Evolutionary conservation across 2,797 vertebrate genomes (phyloP).

Genomic region (Acrossocheilus fasciatus): DNA sequence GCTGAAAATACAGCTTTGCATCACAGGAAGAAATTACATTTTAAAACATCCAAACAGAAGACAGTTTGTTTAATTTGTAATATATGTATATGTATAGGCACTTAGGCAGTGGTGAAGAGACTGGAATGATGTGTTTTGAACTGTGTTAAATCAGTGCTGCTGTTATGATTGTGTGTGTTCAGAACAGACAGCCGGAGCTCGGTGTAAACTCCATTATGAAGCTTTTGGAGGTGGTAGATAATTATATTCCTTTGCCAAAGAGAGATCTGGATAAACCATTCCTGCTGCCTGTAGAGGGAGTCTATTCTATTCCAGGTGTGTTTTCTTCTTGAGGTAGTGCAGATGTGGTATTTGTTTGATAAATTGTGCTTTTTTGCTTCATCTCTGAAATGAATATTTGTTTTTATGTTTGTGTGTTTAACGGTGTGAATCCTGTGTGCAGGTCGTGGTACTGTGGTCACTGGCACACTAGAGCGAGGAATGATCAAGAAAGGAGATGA

Average conservation of each 20-base stretch:
- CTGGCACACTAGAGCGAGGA: constrained; percentile 89
- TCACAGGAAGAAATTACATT: not conserved
- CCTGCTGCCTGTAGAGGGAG: constrained; percentile 85
- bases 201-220: constrained; percentile 85
- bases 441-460: constrained; percentile 91
- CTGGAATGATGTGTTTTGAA: not conserved
- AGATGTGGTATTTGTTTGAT: constrained; percentile 67
- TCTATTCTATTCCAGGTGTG: constrained; percentile 89
- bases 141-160: not conserved
- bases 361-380: constrained; percentile 8
- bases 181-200: constrained; percentile 83
- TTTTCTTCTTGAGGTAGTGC: constrained; percentile 80
- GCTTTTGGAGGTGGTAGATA: constrained; percentile 85
- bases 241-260: constrained; percentile 82
- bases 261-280: constrained; percentile 89
- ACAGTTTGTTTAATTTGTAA: not conserved
- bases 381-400: not conserved
- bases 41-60: not conserved
- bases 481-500: constrained; percentile 89
- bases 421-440: constrained; percentile 16
- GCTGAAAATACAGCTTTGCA: not conserved
- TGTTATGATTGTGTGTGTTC: constrained; percentile 27
- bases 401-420: not conserved
- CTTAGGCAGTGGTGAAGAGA: constrained; percentile 23
- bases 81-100: not conserved